Base-by-base conservation (phyloP, 1,140 invertebrate genomes). In the Lucilia sericata region DNA sequence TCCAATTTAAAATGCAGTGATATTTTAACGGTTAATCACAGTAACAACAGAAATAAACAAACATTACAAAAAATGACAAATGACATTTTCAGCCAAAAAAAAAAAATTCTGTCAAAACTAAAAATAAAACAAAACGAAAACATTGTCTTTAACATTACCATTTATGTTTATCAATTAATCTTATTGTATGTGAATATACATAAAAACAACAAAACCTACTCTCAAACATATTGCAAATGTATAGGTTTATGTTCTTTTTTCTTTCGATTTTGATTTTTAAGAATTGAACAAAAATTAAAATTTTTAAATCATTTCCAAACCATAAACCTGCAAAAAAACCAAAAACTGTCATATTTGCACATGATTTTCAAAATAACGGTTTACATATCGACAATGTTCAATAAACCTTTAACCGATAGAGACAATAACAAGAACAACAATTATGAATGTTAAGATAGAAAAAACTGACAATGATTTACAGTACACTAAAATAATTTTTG, bases 151-250 rank as follows among this genome's bases (percentile, higher is more conserved):
- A 30, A 76, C 74, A 76, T 80, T 80, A 80, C 76, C 76, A 80
- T 80, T 80, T 80, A 80, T 80, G 76, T 80, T 80, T 80, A 80
- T 80, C 76, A 80, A 80, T 49, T 25, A 49, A 80, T 80, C 76
- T 80, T 21, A 12, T 51, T 30, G 25, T 30, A 12, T 47, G 75
- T 36, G 42, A 42, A 42, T 42, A 42, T 10, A 42, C 5, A 42
- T 10, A 42, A 42, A 7, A 42, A 10, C 2, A 42, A 3, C 42
- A 10, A 8, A 42, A 7, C 42, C 25, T 30, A 30, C 25, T 2
- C 25, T 30, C 3, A 3, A 30, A 42, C 42, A 42, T 42, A 42
- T 42, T 42, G 42, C 5, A 42, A 42, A 42, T 8, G 21, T 13
- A 25, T n/a, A 12, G 25, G 25, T 34, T 34, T n/a, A 21, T 14